Percentiles rank a stretch among this genome's conserved stretches.
phyloP scores from a whole-genome alignment of 2,113 vertebrate species.

The Phrynocephalus versicolor region DNA sequence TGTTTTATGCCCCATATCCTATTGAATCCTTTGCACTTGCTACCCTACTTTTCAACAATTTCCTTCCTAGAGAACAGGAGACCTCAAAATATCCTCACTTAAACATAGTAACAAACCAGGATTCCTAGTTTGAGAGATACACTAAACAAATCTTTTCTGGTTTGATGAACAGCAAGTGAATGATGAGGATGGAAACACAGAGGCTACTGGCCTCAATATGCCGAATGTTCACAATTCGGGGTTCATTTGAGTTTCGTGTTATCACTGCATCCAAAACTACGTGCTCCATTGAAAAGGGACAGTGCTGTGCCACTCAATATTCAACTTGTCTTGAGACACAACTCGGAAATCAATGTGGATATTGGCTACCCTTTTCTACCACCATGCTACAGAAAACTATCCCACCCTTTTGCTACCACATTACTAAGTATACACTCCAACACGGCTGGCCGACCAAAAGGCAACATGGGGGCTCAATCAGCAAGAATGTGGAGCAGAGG shows the following conservation, averaged over 20 bases:
- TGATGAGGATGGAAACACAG: too few relatives aligned
- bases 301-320: neutral
- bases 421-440: neutral
- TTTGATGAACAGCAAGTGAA: neutral
- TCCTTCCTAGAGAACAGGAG: neutral
- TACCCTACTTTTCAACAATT: neutral
- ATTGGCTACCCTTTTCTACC: neutral
- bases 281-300: neutral
- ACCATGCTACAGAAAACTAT: neutral
- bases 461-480: neutral
- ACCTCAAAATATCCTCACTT: neutral
- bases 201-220: too few relatives aligned
- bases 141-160: neutral
- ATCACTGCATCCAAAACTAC: too few relatives aligned
- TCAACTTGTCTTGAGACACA: neutral
- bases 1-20: neutral
- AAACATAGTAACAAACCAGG: neutral
- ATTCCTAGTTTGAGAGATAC: neutral
- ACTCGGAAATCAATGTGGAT: neutral
- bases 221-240: neutral
- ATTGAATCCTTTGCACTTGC: too few relatives aligned
- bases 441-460: neutral
- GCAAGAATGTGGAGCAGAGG: neutral
- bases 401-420: neutral
- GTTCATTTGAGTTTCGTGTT: neutral